Conservation (phyloP, 2,888 invertebrate species). For the Drosophila basisetae region DNA sequence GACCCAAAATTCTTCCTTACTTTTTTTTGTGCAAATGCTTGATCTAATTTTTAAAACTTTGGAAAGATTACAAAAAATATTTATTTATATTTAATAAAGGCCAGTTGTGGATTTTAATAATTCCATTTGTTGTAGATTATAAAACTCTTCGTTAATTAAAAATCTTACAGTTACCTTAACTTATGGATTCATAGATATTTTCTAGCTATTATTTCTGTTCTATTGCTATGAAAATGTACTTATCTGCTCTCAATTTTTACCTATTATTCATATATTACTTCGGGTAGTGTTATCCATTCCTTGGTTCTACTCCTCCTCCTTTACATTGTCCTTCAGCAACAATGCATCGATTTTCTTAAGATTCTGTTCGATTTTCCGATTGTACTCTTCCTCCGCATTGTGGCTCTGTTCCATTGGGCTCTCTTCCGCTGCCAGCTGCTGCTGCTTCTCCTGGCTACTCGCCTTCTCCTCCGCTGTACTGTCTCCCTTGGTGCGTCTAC, state of each 20-base stretch:
- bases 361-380: conserved; percentile 42
- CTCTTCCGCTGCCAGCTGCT: background rate
- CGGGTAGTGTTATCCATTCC: background rate
- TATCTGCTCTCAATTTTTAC: background rate
- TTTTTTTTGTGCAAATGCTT: background rate
- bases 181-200: background rate
- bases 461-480: conserved; percentile 33
- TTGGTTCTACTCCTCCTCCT: background rate
- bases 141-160: background rate
- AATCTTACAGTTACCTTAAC: background rate
- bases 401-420: conserved; percentile 9
- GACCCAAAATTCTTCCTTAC: background rate
- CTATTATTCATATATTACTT: background rate
- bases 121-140: background rate
- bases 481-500: conserved; percentile 68
- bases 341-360: conserved; percentile 59
- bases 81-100: background rate
- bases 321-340: conserved; percentile 18
- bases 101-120: background rate
- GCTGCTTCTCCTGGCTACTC: background rate
- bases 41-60: background rate
- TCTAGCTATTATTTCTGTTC: background rate
- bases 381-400: conserved; percentile 43
- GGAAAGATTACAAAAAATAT: background rate
- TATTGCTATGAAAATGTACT: background rate